Base-by-base conservation (phyloP, 2,113 vertebrate species). In the Kobus ellipsiprymnus region DNA sequence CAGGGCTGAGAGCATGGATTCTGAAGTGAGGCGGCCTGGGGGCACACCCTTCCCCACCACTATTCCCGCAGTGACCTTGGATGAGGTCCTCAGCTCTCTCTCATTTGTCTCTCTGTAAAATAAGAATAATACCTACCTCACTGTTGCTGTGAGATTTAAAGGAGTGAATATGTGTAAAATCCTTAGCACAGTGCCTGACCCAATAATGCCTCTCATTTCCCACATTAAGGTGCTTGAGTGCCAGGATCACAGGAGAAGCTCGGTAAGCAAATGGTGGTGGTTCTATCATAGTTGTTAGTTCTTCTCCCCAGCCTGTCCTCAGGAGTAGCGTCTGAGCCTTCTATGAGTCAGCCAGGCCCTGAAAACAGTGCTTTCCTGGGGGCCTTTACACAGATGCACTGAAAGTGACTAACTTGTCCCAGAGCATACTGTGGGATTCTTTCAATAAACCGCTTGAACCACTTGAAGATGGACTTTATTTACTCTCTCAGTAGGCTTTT, bases 221-320 rank as follows among this genome's bases (percentile, higher is more conserved):
- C n/a, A 11, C 64, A 1, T 29, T 60, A 14, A 23, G 64, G 21
- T 17, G 40, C n/a, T 5, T 74, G 33, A n/a, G 11, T 50, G 33
- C 33, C 85, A 10, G 27, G 48, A 13, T 8, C 17, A 44, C 19
- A 10, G 16, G 16, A 4, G 64, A 9, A 85, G 29, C 25, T 62
- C 80, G 25, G 11, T 11, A 25, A 16, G 14, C n/a, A 71, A 40
- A 5, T 16, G 40, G 67, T 14, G 6, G 17, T 19, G 33, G 25
- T 33, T 60, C 7, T 82, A 0, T 17, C 55, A 23, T 77, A 5
- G 15, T 17, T 46, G 0, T 44, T 14, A 14, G 1, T 40, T 17
- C 21, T 14, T 6, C 25, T n/a, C 11, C 74, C 40, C 17, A 2
- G 78, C 48, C 25, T 71, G 59, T 29, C 44, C 85, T 30, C 17